Percentiles rank a stretch among this genome's conserved stretches.
Evolutionary conservation across 2,888 invertebrate genomes (phyloP).

Genomic region (Deladenus siricidicola): DNA sequence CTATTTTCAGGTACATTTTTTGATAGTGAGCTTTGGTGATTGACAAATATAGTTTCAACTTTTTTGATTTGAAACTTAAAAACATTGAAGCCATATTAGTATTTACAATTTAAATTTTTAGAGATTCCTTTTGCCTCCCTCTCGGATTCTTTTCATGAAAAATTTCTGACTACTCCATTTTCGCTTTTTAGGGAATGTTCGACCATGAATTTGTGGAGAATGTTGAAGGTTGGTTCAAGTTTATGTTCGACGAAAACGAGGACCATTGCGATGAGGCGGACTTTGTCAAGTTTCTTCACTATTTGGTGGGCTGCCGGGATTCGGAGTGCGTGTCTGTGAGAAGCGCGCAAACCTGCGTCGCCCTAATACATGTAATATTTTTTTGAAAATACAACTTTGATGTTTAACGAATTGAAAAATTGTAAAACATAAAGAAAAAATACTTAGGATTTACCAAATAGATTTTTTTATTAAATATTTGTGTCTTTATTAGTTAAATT

Average conservation of each 20-base stretch:
- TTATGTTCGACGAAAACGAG: conserved; percentile 27
- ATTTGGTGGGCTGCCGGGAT: conserved; percentile 26
- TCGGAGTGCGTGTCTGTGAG: conserved; percentile 20
- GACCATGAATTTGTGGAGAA: conserved; percentile 36
- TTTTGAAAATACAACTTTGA: not conserved
- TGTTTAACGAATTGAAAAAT: not conserved
- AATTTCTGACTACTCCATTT: no score
- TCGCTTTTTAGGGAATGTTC: conserved; percentile 40
- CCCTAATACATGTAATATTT: conserved; percentile 31
- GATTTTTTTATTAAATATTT: not conserved
- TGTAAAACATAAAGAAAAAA: not conserved
- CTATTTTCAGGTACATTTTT: conserved; percentile 31
- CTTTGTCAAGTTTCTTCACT: conserved; percentile 33
- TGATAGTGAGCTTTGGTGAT: not conserved
- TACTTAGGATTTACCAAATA: not conserved
- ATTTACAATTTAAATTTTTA: no score
- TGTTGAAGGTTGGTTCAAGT: conserved; percentile 27
- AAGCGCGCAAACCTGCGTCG: conserved; percentile 29
- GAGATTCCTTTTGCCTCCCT: no score
- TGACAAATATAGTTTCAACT: no score
- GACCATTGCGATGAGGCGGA: conserved; percentile 31
- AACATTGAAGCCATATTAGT: no score
- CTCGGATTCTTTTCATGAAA: not conserved
- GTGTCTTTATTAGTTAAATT: not conserved
- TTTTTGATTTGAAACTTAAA: no score